Base-by-base conservation (phyloP, 2,888 invertebrate genomes). In the Cheilosia pagana region DNA sequence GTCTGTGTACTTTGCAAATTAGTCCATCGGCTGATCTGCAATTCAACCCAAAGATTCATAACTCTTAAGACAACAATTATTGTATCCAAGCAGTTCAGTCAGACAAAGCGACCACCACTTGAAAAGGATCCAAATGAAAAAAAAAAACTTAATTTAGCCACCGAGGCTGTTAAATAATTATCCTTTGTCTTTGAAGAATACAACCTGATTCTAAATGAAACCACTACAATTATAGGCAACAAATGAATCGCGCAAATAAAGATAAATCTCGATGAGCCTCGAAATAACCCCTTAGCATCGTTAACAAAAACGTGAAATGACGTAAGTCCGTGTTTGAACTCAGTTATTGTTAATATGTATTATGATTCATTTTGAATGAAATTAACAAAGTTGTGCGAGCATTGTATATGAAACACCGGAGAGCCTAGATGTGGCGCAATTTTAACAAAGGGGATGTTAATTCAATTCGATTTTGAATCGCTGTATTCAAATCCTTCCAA, bases 361-460 rank as follows among this genome's bases (percentile, higher is more conserved):
- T 45, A 8, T 19, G 45, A 45, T 45, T 45, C 45, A 45, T 45
- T 8, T 8, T 45, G 45, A 45, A 45, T 19, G 19, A 45, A 45
- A 45, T 19, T 45, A 45, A 45, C 10, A 45, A 45, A 45, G 45
- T 45, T 45, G 19, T 45, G 45, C 45, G 45, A 45, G 19, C 19
- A 16, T 16, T 19, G 45, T 19, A 8, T 19, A 41, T n/a, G n/a
- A 43, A 10, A 45, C 45, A n/a, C 4, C 41, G 41, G 14, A 8
- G 12, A 35, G 35, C 3, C 19, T 19, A 16, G 45, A 19, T 45
- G 16, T 45, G 45, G 8, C 19, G 45, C 19, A 43, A 43, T 43
- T 43, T 16, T 16, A 16, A 43, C 43, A 43, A 43, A 16, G 45
- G 16, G 19, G 19, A 19, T 45, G 43, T 45, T 16, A 8, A 45